phyloP scores from a whole-genome alignment of 2,797 vertebrate species.

The Schizothorax lantsangensis region DNA sequence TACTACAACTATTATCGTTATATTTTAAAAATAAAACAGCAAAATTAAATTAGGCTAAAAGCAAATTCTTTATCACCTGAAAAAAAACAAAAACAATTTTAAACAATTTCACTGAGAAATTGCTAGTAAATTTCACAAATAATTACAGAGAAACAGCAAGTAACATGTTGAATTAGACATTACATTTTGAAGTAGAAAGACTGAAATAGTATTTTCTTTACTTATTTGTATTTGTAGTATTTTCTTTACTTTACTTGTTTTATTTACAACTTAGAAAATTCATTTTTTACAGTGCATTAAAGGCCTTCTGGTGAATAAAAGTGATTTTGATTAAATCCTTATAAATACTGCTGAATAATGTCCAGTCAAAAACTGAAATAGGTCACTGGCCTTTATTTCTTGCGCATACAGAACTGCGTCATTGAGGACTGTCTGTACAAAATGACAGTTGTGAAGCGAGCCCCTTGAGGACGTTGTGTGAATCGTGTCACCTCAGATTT shows the following conservation, averaged over 20 bases:
- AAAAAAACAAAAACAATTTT: no score
- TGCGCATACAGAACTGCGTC: not conserved
- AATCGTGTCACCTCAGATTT: constrained; percentile 7
- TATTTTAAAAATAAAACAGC: not conserved
- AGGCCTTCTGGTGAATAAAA: not conserved
- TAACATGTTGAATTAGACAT: not conserved
- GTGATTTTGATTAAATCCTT: not conserved
- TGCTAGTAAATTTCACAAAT: not conserved
- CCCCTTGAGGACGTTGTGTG: not conserved
- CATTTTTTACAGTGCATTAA: not conserved
- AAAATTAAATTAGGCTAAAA: no score
- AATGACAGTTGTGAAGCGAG: constrained; percentile 5
- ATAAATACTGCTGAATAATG: not conserved
- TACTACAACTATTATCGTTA: no score
- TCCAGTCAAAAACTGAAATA: not conserved
- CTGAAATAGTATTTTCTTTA: not conserved
- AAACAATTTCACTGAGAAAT: not conserved
- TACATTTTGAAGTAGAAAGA: not conserved
- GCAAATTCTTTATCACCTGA: no score
- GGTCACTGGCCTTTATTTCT: not conserved
- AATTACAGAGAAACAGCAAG: not conserved
- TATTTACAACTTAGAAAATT: not conserved
- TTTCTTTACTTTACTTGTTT: not conserved
- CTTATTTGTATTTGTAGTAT: not conserved
- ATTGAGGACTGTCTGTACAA: not conserved